Percentiles rank a stretch among this genome's conserved stretches.
Conservation (phyloP, 2,888 invertebrate genomes). For the Drosophila parthenogenetica region DNA sequence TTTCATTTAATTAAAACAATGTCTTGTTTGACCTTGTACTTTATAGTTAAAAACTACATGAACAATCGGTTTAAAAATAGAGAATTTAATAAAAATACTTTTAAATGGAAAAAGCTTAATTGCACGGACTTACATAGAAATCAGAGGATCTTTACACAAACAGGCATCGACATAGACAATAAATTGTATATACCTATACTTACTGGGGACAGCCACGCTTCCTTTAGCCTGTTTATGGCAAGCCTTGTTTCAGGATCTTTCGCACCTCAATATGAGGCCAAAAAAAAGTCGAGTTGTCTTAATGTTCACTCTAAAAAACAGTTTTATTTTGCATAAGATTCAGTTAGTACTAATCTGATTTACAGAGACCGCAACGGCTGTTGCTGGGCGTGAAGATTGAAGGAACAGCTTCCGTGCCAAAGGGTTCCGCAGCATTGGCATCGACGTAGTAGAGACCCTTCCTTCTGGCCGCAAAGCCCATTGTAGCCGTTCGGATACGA, state of each 20-base stretch:
- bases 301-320: slow-evolving; percentile 5
- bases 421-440: slow-evolving; percentile 35
- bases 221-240: no score
- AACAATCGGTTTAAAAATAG: no score
- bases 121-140: no score
- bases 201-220: no score
- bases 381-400: slow-evolving; percentile 13
- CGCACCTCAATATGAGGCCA: not conserved
- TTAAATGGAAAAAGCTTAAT: no score
- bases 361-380: slow-evolving; percentile 34
- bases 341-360: not conserved
- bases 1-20: no score
- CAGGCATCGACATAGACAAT: no score
- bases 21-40: not conserved
- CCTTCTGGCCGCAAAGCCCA: slow-evolving; percentile 39
- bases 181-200: no score
- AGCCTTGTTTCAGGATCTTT: no score
- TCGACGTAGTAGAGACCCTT: slow-evolving; percentile 50
- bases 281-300: not conserved
- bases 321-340: not conserved
- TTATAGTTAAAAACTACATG: no score
- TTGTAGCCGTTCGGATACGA: slow-evolving; percentile 8
- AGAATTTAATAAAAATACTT: no score
- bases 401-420: slow-evolving; percentile 34
- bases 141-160: no score